phyloP scores from a whole-genome alignment of 2,113 vertebrate genomes.

The Leptosomus discolor region DNA sequence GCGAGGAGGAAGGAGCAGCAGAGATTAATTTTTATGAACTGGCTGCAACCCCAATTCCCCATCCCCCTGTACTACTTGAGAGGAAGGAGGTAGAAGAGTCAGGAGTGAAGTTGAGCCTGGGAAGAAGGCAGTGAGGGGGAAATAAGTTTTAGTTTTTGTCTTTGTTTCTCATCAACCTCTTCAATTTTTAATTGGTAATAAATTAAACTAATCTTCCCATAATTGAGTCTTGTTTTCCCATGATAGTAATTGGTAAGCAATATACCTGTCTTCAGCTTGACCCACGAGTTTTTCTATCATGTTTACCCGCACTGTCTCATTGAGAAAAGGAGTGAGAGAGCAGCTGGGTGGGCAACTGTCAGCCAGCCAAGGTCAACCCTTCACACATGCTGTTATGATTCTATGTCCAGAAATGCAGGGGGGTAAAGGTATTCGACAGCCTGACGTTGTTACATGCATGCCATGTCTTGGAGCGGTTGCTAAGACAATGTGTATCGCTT shows the following conservation, averaged over 20 bases:
- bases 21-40: not conserved
- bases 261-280: not conserved
- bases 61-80: not conserved
- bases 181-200: not conserved
- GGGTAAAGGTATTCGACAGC: not conserved
- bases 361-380: not conserved
- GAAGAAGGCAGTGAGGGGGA: not conserved
- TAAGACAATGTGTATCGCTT: not conserved
- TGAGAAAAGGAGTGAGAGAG: not conserved
- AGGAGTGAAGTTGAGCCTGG: not conserved
- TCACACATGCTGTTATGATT: not conserved
- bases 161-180: not conserved
- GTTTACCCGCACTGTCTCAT: rapidly evolving
- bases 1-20: not conserved
- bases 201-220: not conserved
- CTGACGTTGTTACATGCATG: not conserved
- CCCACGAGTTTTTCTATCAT: not conserved
- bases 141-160: not conserved
- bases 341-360: not conserved
- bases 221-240: not conserved
- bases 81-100: not conserved
- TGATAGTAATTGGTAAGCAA: not conserved
- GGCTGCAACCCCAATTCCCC: not conserved
- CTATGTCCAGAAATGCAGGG: not conserved
- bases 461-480: not conserved